phyloP scores from a whole-genome alignment of 2,797 vertebrate species.

The Pelochelys cantorii region DNA sequence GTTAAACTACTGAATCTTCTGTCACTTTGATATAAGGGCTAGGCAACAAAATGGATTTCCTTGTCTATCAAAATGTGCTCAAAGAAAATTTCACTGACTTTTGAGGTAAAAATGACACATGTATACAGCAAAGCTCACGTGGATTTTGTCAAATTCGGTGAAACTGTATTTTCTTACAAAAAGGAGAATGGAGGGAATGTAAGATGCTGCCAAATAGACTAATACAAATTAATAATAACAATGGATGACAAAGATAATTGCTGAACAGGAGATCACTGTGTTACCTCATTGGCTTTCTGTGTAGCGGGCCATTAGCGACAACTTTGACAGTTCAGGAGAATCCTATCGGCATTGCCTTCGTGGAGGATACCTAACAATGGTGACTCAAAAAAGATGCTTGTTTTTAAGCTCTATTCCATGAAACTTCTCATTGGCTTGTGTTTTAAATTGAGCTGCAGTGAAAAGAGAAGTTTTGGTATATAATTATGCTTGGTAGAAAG shows the following conservation, averaged over 20 bases:
- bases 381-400: neutral
- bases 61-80: conserved; percentile 72
- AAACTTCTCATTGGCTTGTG: neutral
- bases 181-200: neutral
- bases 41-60: conserved; percentile 70
- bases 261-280: neutral
- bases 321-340: neutral
- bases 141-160: conserved; percentile 41
- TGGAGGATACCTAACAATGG: neutral
- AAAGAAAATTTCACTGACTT: conserved; percentile 53
- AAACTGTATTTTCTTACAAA: neutral
- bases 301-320: neutral
- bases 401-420: neutral
- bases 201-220: neutral
- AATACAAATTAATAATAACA: neutral
- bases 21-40: conserved; percentile 70
- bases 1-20: conserved; percentile 73
- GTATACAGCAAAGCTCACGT: conserved; percentile 20
- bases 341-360: neutral
- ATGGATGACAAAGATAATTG: neutral
- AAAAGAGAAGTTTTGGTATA: neutral
- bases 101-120: conserved; percentile 36
- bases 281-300: neutral
- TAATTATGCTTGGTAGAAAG: conserved; percentile 47
- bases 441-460: conserved; percentile 23